Conservation (phyloP, 2,113 vertebrate genomes). For the Eretmochelys imbricata region DNA sequence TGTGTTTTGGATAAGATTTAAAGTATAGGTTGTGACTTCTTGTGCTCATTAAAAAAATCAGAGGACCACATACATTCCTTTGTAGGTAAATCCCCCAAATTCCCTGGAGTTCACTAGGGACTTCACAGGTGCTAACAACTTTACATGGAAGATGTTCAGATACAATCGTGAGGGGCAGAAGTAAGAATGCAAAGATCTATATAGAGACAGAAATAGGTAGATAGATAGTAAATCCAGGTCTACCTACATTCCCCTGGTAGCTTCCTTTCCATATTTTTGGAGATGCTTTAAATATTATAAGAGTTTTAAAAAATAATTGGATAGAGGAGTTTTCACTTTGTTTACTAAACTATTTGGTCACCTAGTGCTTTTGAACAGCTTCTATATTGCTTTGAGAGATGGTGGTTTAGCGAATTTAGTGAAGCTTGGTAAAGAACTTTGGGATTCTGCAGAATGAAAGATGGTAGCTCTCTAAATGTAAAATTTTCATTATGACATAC, state of each 20-base stretch:
- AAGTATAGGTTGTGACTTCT: background rate
- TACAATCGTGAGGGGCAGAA: background rate
- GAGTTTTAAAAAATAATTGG: accelerated
- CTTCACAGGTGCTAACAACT: background rate
- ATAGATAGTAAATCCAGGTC: background rate
- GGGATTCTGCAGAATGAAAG: background rate
- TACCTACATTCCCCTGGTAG: background rate
- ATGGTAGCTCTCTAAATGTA: background rate
- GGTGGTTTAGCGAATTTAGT: background rate
- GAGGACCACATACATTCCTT: background rate
- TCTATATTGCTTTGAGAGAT: background rate
- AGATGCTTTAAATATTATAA: background rate
- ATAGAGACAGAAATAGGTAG: background rate
- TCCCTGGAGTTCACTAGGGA: background rate
- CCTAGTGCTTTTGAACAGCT: background rate
- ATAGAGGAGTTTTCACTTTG: background rate
- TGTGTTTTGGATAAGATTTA: background rate
- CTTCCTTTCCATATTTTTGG: background rate
- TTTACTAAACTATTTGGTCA: background rate
- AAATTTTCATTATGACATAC: no score
- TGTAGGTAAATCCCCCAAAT: background rate
- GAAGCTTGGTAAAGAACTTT: background rate
- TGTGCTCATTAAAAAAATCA: background rate
- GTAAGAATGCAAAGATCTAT: background rate
- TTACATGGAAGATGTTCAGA: background rate